Base-by-base conservation (phyloP, 2,888 invertebrate genomes). In the Eupithecia subfuscata region DNA sequence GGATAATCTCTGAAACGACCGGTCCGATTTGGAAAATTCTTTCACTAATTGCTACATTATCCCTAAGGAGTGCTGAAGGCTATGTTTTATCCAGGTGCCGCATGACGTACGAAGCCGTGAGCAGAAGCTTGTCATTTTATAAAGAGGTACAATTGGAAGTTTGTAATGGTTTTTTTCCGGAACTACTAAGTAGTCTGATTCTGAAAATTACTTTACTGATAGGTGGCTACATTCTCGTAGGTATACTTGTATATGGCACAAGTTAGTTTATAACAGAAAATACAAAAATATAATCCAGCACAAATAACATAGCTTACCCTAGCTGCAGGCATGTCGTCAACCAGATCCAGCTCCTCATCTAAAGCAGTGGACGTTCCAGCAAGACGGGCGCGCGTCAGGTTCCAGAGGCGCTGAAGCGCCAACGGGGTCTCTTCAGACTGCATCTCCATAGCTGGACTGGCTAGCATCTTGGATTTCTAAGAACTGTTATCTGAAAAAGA, bases 371-470 rank as follows among this genome's bases (percentile, higher is more conserved):
- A 92, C 9, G 94, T 92, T 0, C 95, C 95, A 68, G 94, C 91
- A 6, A 95, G 88, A 34, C 95, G 93, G 7, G 95, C 95, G 12
- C 95, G 90, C 74, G 95, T 95, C 77, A 95, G 82, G 80, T 92
- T 94, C 95, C 95, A 95, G 43, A 95, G 88, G 34, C 95, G 89
- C 83, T 95, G 95, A 74, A 95, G 90, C 5, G 93, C 94, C 82
- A 92, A 82, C 0, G 95, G 95, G n/a, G 94, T 90, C 84, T 94
- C 94, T 80, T 97, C 92, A 30, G 87, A 84, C 76, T 91, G 86
- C 75, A 97, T 87, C 88, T 98, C 97, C 83, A 96, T 96, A 18
- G 90, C 87, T 48, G 92, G 90, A 83, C 88, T 91, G 70, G 94
- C 91, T 78, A 94, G 90, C 95, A 95, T 95, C 84, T 91, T 92